Percentiles rank a stretch among this genome's conserved stretches.
Evolutionary conservation across 2,797 vertebrate species (phyloP).

Genomic region (Parotocinclus haroldoi): DNA sequence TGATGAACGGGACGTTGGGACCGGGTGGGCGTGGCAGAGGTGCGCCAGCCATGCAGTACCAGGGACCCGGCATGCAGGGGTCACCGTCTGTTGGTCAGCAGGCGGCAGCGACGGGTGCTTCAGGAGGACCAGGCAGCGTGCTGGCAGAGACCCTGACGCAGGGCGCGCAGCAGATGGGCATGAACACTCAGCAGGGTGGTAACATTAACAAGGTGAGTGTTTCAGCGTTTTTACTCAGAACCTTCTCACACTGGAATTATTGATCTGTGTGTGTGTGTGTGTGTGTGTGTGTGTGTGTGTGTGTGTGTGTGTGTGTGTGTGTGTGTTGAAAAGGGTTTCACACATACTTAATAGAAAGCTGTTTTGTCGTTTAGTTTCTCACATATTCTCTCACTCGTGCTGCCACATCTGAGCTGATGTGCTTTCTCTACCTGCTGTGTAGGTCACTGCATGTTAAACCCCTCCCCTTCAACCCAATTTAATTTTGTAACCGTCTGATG

Average conservation of each 20-base stretch:
- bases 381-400: not conserved
- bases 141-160: slow-evolving; percentile 92
- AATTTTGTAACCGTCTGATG: no score
- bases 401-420: slow-evolving; percentile 43
- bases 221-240: no score
- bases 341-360: slow-evolving; percentile 51
- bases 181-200: slow-evolving; percentile 83
- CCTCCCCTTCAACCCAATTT: no score
- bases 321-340: slow-evolving; percentile 41
- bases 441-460: no score
- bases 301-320: not conserved
- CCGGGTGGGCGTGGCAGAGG: slow-evolving; percentile 86
- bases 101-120: slow-evolving; percentile 56
- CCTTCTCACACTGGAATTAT: no score
- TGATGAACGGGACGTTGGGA: slow-evolving; percentile 92
- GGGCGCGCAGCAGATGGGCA: slow-evolving; percentile 83
- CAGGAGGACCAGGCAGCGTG: slow-evolving; percentile 73
- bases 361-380: not conserved
- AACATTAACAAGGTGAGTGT: slow-evolving; percentile 90
- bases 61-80: slow-evolving; percentile 76
- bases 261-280: not conserved
- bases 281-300: not conserved
- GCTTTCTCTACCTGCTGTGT: not conserved
- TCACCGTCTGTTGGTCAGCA: slow-evolving; percentile 44
- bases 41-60: slow-evolving; percentile 82